Evolutionary conservation across 2,113 vertebrate genomes (phyloP).

Genomic region (Fregata magnificens): DNA sequence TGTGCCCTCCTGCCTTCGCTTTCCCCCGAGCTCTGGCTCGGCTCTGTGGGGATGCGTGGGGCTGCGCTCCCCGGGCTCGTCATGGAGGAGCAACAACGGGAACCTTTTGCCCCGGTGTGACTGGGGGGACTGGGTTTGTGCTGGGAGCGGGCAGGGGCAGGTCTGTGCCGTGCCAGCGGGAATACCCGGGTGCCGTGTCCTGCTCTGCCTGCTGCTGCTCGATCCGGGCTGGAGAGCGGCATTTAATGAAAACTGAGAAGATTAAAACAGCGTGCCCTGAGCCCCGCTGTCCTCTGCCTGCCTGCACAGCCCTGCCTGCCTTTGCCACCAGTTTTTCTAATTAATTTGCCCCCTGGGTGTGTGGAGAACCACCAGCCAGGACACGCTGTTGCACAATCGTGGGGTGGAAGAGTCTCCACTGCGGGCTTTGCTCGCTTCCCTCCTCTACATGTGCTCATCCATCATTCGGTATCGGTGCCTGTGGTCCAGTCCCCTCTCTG

Average conservation of each 20-base stretch:
- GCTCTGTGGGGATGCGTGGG: not conserved
- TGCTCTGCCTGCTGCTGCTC: not conserved
- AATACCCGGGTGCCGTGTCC: not conserved
- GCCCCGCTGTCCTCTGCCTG: too few relatives aligned
- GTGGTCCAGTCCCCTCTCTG: not conserved
- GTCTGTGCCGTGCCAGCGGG: not conserved
- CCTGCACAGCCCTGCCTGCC: not conserved
- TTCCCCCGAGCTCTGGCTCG: fast-evolving
- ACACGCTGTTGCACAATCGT: fast-evolving
- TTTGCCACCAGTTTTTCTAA: not conserved
- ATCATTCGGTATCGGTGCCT: fast-evolving
- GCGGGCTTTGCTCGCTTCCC: fast-evolving
- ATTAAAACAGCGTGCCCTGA: fast-evolving
- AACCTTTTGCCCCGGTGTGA: too few relatives aligned
- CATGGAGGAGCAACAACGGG: fast-evolving
- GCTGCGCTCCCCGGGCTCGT: fast-evolving
- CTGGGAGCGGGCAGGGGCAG: not conserved
- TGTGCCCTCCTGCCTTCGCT: not conserved
- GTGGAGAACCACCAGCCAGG: not conserved
- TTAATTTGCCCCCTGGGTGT: not conserved
- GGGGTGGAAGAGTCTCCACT: not conserved
- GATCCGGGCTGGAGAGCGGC: fast-evolving
- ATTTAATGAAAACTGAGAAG: not conserved
- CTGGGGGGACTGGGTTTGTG: not conserved
- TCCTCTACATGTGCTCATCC: fast-evolving